Base-by-base conservation (phyloP, 92 coral and sea anemone species). In the Zoanthus solanderi region DNA sequence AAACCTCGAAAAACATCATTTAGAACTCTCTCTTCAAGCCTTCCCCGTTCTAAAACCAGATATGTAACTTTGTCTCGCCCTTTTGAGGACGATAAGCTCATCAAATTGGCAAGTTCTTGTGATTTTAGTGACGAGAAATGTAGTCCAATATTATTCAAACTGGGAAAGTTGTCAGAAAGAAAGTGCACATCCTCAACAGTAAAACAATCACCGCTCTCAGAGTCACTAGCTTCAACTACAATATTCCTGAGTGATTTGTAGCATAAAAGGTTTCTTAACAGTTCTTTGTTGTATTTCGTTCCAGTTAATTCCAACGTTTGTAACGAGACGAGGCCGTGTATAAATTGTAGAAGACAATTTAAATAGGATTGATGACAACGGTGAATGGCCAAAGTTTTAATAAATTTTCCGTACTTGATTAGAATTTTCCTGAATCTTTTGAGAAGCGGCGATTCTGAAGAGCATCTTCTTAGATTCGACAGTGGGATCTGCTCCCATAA, bases 401-500 rank as follows among this genome's bases (percentile, higher is more conserved):
- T 78, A 69, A 6, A 77, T 17, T 81, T 83, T 3, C 93, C 93
- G 86, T 91, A 91, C 71, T 82, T 78, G 32, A 31, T 67, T 34
- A 95, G 78, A 72, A 90, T 74, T 7, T 15, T 87, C 16, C 63
- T 89, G 74, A 93, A 95, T 87, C 98, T 87, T 44, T 63, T 78
- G 23, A 93, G 89, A 47, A 85, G 88, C 56, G 90, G 71, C 28
- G 91, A 91, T 45, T 95, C 94, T 16, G 77, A 78, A 84, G 88
- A 84, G 73, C 96, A 93, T 71, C 86, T 83, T 72, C 96, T 89
- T 10, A 93, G 52, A 89, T 89, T 95, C 56, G 81, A 47, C n/a
- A 95, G 12, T 46, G 79, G 91, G 44, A 95, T 72, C 15, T 88
- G 66, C 71, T 93, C 96, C 98, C 98, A 95, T 14, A 95, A 87